These are phyloP conservation scores for Marisa cornuarietis DNA, from an alignment of 1,140 invertebrate genomes.

Conservation along the genomic window DNA sequence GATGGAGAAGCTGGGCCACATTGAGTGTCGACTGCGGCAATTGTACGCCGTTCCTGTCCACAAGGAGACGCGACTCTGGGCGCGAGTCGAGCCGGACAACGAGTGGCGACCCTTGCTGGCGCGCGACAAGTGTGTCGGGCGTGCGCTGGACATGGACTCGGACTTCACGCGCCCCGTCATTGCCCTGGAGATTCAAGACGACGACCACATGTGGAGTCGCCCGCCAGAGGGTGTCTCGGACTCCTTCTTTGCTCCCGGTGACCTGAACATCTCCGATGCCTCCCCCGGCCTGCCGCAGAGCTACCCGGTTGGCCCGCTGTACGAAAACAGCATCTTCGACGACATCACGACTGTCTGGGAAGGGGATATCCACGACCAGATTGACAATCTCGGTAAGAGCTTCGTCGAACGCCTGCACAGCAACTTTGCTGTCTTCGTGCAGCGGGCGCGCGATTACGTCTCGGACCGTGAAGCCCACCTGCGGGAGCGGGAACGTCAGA, in stretches of 20 bases:
- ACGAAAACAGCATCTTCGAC: slow-evolving; percentile 58
- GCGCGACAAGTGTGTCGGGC: slow-evolving; percentile 56
- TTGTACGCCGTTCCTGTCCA: slow-evolving; percentile 44
- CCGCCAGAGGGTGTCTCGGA: slow-evolving; percentile 39
- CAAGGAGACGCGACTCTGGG: slow-evolving; percentile 54
- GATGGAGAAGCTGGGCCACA: slow-evolving; percentile 60
- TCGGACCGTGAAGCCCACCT: slow-evolving; percentile 51
- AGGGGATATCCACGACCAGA: slow-evolving; percentile 61
- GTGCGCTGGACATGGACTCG: slow-evolving; percentile 55
- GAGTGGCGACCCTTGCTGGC: slow-evolving; percentile 51
- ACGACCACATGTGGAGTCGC: slow-evolving; percentile 44
- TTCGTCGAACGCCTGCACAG: slow-evolving; percentile 56
- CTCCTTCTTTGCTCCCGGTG: background rate
- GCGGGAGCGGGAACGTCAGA: slow-evolving; percentile 51
- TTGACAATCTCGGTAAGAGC: slow-evolving; percentile 56
- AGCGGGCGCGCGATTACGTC: slow-evolving; percentile 56
- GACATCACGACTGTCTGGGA: slow-evolving; percentile 60
- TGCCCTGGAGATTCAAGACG: slow-evolving; percentile 48
- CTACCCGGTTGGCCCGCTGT: slow-evolving; percentile 41
- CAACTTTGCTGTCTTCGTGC: slow-evolving; percentile 57
- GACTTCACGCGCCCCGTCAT: slow-evolving; percentile 57
- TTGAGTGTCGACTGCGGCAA: slow-evolving; percentile 55
- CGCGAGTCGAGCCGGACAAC: slow-evolving; percentile 52
- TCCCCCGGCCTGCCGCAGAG: slow-evolving; percentile 29
- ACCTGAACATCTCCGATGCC: slow-evolving; percentile 20